Evolutionary conservation across 2,797 vertebrate genomes (phyloP).

Genomic region (Eremophila alpestris): DNA sequence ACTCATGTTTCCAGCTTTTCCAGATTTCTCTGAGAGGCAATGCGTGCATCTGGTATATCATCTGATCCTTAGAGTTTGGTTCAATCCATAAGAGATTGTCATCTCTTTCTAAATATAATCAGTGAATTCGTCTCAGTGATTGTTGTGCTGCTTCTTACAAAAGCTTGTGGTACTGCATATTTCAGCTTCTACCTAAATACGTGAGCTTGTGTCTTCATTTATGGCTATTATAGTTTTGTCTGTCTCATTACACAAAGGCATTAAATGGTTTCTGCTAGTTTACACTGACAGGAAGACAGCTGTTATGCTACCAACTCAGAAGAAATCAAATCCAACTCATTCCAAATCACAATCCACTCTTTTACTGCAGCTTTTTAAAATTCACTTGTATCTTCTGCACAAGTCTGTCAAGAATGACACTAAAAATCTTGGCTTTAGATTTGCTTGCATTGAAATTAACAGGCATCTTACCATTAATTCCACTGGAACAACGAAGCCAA

Average conservation of each 20-base stretch:
- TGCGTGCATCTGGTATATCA: accelerated
- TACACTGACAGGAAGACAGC: neutral
- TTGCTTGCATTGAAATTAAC: neutral
- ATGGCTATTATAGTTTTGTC: neutral
- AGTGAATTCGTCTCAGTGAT: neutral
- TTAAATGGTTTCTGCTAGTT: neutral
- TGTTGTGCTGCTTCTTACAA: neutral
- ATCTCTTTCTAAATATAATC: neutral
- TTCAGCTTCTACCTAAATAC: neutral
- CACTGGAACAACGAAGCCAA: neutral
- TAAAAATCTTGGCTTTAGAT: neutral
- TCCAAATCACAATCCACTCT: neutral
- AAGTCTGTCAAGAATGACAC: neutral
- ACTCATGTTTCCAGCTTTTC: neutral
- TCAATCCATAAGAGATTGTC: neutral
- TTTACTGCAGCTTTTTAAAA: neutral
- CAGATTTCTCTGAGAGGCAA: neutral
- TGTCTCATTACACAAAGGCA: neutral
- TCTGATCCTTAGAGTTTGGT: accelerated
- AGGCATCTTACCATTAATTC: neutral
- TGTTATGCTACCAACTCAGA: neutral
- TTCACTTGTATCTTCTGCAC: neutral
- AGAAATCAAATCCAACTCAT: neutral
- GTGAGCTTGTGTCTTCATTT: neutral
- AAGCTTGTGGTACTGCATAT: neutral